These are phyloP conservation scores for Phoebastria nigripes DNA, from an alignment of 2,797 vertebrate genomes.

Conservation along the genomic window DNA sequence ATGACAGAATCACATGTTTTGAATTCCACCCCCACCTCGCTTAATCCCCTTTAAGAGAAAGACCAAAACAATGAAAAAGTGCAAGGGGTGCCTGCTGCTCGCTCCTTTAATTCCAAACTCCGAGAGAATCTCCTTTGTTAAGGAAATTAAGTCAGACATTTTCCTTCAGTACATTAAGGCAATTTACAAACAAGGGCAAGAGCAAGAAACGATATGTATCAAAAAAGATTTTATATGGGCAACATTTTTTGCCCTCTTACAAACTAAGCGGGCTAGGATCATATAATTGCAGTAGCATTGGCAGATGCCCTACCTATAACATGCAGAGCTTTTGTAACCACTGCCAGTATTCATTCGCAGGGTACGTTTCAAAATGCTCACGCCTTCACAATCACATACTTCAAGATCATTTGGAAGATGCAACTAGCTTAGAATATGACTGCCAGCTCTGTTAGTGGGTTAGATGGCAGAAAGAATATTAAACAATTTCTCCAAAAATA, in stretches of 20 bases:
- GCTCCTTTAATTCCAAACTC: constrained; percentile 79
- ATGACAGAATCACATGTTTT: background rate
- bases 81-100: constrained; percentile 72
- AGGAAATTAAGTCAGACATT: constrained; percentile 25
- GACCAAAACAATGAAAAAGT: background rate
- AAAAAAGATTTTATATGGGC: background rate
- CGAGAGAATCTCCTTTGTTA: constrained; percentile 81
- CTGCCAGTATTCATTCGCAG: background rate
- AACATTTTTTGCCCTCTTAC: background rate
- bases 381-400: background rate
- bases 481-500: background rate
- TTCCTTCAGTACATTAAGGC: background rate
- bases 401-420: background rate
- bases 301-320: background rate
- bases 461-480: background rate
- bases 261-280: background rate
- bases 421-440: background rate
- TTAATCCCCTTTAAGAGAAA: background rate
- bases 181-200: background rate
- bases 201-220: background rate
- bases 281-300: background rate
- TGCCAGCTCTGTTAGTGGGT: background rate
- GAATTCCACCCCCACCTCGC: accelerated
- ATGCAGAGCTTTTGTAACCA: background rate
- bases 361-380: background rate